Evolutionary conservation across 2,113 vertebrate genomes (phyloP).

Genomic region (Petrocephalus zakoni): DNA sequence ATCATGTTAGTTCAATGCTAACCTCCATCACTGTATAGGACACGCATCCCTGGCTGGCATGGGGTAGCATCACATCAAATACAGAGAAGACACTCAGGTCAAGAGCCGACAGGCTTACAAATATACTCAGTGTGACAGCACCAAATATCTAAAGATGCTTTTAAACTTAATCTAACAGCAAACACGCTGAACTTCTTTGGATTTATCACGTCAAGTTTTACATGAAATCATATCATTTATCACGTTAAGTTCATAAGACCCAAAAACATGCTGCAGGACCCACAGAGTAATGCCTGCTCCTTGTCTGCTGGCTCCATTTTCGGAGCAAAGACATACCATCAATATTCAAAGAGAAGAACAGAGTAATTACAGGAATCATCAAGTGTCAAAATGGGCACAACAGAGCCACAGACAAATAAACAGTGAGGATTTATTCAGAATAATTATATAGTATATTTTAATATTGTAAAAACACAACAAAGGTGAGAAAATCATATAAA

Average conservation of each 20-base stretch:
- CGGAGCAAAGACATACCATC: no score
- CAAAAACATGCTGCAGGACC: neutral
- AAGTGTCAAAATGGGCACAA: neutral
- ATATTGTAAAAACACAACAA: no score
- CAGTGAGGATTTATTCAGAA: neutral
- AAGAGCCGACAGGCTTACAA: neutral
- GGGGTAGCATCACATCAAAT: neutral
- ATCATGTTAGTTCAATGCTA: neutral
- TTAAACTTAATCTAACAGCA: neutral
- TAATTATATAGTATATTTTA: no score
- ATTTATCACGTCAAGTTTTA: neutral
- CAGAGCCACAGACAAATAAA: neutral
- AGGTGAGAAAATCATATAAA: neutral
- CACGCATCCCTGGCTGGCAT: neutral
- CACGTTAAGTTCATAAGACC: neutral
- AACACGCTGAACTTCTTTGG: neutral
- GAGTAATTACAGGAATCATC: neutral
- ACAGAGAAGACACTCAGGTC: neutral
- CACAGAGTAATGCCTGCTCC: neutral
- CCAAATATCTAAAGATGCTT: neutral
- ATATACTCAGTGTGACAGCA: neutral
- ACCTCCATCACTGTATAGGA: neutral
- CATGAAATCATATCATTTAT: neutral
- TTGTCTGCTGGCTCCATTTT: neutral
- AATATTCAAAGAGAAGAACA: no score